Percentiles rank a stretch among this genome's conserved stretches.
These are phyloP conservation scores for Sebastes variabilis DNA, from an alignment of 2,797 vertebrate genomes.

Conservation along the genomic window DNA sequence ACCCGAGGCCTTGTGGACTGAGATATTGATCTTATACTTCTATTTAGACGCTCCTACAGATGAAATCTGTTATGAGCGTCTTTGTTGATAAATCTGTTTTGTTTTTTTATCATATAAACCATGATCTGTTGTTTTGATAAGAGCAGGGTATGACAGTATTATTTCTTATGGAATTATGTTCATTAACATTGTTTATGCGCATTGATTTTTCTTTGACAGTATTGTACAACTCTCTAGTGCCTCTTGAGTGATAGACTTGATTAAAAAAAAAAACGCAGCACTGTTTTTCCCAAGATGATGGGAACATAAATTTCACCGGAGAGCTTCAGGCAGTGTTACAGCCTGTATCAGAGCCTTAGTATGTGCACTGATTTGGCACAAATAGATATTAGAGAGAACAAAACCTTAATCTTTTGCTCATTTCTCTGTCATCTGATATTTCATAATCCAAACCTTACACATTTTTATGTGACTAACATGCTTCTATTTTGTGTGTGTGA, in stretches of 20 bases:
- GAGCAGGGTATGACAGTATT: conserved; percentile 22
- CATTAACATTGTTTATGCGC: conserved; percentile 25
- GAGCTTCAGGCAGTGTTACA: conserved; percentile 7
- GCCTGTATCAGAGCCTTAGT: background rate
- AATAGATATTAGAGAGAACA: background rate
- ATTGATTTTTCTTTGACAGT: conserved; percentile 24
- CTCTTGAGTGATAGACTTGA: conserved; percentile 29
- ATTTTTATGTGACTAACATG: conserved; percentile 16
- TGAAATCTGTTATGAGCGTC: background rate
- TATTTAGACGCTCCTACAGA: conserved; percentile 23
- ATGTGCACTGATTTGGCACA: conserved; percentile 22
- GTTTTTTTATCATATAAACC: conserved; percentile 7
- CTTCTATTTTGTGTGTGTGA: conserved; percentile 9
- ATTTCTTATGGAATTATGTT: conserved; percentile 21
- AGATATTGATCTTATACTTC: conserved; percentile 27
- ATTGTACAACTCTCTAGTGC: conserved; percentile 10
- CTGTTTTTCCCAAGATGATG: conserved; percentile 21
- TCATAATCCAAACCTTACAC: background rate
- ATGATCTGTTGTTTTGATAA: conserved; percentile 34
- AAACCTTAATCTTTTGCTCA: background rate
- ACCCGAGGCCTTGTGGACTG: conserved; percentile 1
- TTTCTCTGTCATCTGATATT: background rate
- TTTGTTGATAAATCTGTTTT: conserved; percentile 24
- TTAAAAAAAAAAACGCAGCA: conserved; percentile 18
- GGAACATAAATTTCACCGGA: conserved; percentile 3